These are phyloP conservation scores for Andricus grossulariae DNA, from an alignment of 1,140 invertebrate genomes.

Conservation along the genomic window DNA sequence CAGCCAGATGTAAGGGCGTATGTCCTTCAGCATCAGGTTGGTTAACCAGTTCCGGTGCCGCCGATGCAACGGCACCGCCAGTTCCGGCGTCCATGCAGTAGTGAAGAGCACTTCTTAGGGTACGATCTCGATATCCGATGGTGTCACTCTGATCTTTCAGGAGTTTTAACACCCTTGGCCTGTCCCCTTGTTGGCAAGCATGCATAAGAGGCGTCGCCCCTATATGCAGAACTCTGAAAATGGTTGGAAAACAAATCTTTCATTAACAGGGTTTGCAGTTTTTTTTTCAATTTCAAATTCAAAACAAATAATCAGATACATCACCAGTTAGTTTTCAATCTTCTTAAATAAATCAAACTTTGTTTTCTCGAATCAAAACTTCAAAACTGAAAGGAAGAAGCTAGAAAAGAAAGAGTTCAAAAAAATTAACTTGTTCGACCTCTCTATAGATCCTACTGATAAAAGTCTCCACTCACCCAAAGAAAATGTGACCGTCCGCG, in stretches of 20 bases:
- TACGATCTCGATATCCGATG: constrained; percentile 83
- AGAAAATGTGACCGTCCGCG: too few relatives aligned
- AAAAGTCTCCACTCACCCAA: too few relatives aligned
- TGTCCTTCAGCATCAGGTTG: constrained; percentile 94
- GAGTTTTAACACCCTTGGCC: constrained; percentile 76
- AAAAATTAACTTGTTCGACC: too few relatives aligned
- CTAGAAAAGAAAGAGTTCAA: too few relatives aligned
- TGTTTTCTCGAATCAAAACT: too few relatives aligned
- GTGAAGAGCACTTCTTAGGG: constrained; percentile 91
- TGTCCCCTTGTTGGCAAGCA: constrained; percentile 88
- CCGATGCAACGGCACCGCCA: constrained; percentile 84
- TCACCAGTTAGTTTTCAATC: too few relatives aligned
- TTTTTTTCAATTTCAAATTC: too few relatives aligned
- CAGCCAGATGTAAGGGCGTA: constrained; percentile 93
- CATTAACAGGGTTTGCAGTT: too few relatives aligned
- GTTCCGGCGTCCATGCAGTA: constrained; percentile 90
- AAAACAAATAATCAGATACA: neutral
- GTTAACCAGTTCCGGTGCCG: constrained; percentile 87
- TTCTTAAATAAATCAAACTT: too few relatives aligned
- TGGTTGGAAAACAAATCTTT: too few relatives aligned
- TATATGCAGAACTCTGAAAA: constrained; percentile 68
- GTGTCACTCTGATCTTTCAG: constrained; percentile 74
- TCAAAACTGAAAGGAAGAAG: too few relatives aligned
- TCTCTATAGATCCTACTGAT: too few relatives aligned
- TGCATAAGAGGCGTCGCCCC: constrained; percentile 90